Evolutionary conservation across 2,888 invertebrate species (phyloP).

Genomic region (Polymixis flavicincta): DNA sequence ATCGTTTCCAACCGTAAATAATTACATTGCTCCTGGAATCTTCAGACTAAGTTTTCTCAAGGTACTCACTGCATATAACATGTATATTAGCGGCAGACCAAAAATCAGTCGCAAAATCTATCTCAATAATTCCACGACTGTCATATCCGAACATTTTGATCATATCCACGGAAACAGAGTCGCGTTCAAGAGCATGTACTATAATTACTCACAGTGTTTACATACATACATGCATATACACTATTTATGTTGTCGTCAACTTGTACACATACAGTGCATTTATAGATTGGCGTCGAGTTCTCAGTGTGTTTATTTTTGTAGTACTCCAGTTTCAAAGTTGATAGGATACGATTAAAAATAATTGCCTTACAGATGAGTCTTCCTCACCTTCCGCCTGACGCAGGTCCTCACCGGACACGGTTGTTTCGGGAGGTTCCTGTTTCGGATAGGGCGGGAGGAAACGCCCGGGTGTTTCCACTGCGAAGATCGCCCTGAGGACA

Average conservation of each 20-base stretch:
- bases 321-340: constrained; percentile 56
- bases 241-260: constrained; percentile 26
- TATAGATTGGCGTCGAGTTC: constrained; percentile 51
- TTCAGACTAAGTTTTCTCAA: background rate
- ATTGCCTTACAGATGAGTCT: background rate
- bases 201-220: constrained; percentile 32
- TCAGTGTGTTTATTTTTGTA: constrained; percentile 45
- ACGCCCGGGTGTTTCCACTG: too few species aligned
- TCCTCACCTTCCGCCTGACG: too few species aligned
- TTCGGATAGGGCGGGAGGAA: too few species aligned
- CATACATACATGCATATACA: background rate
- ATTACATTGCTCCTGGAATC: too few species aligned
- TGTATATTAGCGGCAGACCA: background rate
- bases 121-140: background rate
- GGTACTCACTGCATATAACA: background rate
- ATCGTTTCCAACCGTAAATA: too few species aligned
- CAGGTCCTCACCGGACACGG: too few species aligned
- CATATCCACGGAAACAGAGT: background rate
- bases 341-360: constrained; percentile 41
- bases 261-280: constrained; percentile 41
- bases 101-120: background rate
- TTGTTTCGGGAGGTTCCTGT: too few species aligned
- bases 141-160: constrained; percentile 3
- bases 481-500: too few species aligned
- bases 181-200: constrained; percentile 16